phyloP scores from a whole-genome alignment of 2,888 invertebrate species.

The Agrotis segetum region DNA sequence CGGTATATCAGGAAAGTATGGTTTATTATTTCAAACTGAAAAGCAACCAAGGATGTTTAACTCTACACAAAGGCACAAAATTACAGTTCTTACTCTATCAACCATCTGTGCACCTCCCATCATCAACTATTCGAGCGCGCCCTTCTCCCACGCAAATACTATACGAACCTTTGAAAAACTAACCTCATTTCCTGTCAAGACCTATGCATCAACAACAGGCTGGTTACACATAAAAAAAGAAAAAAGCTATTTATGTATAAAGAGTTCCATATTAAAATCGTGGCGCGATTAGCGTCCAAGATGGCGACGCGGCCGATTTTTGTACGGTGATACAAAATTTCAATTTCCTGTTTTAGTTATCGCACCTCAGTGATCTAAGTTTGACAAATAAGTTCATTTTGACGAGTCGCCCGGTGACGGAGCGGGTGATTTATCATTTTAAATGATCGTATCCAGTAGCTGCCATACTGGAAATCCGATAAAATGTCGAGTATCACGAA shows the following conservation, averaged over 20 bases:
- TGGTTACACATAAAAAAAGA: slow-evolving; percentile 69
- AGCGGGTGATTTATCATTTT: slow-evolving; percentile 82
- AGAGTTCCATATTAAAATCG: slow-evolving; percentile 88
- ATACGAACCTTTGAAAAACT: slow-evolving; percentile 48
- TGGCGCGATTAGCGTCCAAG: slow-evolving; percentile 86
- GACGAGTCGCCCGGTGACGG: slow-evolving; percentile 85
- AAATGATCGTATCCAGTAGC: slow-evolving; percentile 80
- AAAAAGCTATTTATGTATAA: slow-evolving; percentile 79
- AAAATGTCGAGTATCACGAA: slow-evolving; percentile 66
- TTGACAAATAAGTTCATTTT: slow-evolving; percentile 91
- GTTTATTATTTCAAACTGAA: neutral
- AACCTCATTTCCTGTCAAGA: slow-evolving; percentile 78
- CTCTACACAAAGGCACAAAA: slow-evolving; percentile 16
- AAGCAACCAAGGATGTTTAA: slow-evolving; percentile 10
- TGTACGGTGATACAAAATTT: slow-evolving; percentile 89
- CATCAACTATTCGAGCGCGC: slow-evolving; percentile 25
- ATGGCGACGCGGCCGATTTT: slow-evolving; percentile 85
- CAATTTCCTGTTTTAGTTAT: slow-evolving; percentile 90
- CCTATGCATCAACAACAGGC: slow-evolving; percentile 79
- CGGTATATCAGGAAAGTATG: neutral
- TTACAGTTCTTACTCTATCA: slow-evolving; percentile 36
- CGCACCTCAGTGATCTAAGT: slow-evolving; percentile 84
- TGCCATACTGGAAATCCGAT: slow-evolving; percentile 73
- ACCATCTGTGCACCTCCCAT: slow-evolving; percentile 45
- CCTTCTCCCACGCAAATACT: slow-evolving; percentile 58